A percentile compares a stretch with the other conserved stretches of the same genome.
Evolutionary conservation across 2,797 vertebrate genomes (phyloP).

Genomic region (Chelon labrosus): DNA sequence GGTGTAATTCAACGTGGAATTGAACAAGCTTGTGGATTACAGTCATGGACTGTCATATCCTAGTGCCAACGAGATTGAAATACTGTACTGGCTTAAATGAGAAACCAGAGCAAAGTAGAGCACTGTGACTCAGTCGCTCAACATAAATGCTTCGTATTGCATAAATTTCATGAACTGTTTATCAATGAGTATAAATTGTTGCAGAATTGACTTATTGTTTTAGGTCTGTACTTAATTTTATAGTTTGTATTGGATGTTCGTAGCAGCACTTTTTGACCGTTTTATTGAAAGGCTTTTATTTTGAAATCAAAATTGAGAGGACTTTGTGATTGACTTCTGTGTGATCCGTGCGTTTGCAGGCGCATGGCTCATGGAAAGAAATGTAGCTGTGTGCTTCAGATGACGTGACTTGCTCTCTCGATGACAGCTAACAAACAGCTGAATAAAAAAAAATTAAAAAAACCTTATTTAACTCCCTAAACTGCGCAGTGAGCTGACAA

Average conservation of each 20-base stretch:
- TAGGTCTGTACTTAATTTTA: not conserved
- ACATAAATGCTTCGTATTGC: slow-evolving; percentile 6
- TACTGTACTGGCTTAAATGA: slow-evolving; percentile 44
- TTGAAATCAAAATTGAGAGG: not conserved
- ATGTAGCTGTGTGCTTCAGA: slow-evolving; percentile 17
- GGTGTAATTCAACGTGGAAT: slow-evolving; percentile 52
- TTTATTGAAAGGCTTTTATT: not conserved
- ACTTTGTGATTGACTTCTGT: not conserved
- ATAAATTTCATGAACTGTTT: not conserved
- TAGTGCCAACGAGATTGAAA: slow-evolving; percentile 38
- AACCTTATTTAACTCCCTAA: slow-evolving; percentile 24
- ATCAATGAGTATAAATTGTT: not conserved
- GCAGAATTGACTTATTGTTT: not conserved
- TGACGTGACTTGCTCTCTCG: slow-evolving; percentile 13
- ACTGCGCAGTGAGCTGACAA: slow-evolving; percentile 27
- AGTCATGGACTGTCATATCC: slow-evolving; percentile 36
- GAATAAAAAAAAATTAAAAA: slow-evolving; percentile 1
- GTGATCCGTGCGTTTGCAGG: slow-evolving; percentile 10
- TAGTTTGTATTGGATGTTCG: not conserved
- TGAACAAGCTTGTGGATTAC: slow-evolving; percentile 56
- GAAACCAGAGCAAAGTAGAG: slow-evolving; percentile 33
- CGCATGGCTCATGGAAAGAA: slow-evolving; percentile 23
- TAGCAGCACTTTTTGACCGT: not conserved
- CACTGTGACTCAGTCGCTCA: slow-evolving; percentile 22
- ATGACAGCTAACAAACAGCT: slow-evolving; percentile 41